phyloP scores from a whole-genome alignment of 23 tunicate species.

The Trididemnum nubilum region DNA sequence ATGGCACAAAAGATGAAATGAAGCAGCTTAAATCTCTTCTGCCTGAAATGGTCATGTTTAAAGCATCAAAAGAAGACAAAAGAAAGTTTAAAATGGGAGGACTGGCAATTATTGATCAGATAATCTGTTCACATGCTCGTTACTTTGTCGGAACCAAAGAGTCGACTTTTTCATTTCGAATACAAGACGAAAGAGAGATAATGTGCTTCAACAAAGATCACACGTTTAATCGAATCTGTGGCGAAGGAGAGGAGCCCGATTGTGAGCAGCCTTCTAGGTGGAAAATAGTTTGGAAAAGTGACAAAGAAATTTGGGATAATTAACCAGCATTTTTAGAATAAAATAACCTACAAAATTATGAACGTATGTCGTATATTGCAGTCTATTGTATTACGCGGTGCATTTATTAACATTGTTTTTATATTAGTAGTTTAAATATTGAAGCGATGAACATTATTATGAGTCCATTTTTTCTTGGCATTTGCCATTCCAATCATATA shows the following conservation, averaged over 20 bases:
- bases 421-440: too few relatives aligned
- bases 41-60: constrained; percentile 76
- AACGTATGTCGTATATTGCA: too few relatives aligned
- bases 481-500: too few relatives aligned
- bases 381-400: too few relatives aligned
- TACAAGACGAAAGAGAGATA: constrained; percentile 95
- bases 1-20: constrained; percentile 93
- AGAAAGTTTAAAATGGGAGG: constrained; percentile 92
- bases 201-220: constrained; percentile 79
- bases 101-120: constrained; percentile 92
- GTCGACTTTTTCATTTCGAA: constrained; percentile 94
- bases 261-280: constrained; percentile 94
- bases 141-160: constrained; percentile 94
- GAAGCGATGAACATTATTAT: too few relatives aligned
- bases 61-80: constrained; percentile 64
- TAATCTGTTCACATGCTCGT: constrained; percentile 89
- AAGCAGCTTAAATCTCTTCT: constrained; percentile 59
- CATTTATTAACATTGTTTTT: too few relatives aligned
- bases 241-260: constrained; percentile 56
- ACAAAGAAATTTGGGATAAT: constrained; percentile 77
- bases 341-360: too few relatives aligned
- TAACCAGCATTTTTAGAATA: background rate
- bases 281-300: constrained; percentile 97
- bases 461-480: too few relatives aligned
- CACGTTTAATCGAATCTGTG: constrained; percentile 90